phyloP scores from a whole-genome alignment of 2,888 invertebrate genomes.

The Strigamia maritima region DNA sequence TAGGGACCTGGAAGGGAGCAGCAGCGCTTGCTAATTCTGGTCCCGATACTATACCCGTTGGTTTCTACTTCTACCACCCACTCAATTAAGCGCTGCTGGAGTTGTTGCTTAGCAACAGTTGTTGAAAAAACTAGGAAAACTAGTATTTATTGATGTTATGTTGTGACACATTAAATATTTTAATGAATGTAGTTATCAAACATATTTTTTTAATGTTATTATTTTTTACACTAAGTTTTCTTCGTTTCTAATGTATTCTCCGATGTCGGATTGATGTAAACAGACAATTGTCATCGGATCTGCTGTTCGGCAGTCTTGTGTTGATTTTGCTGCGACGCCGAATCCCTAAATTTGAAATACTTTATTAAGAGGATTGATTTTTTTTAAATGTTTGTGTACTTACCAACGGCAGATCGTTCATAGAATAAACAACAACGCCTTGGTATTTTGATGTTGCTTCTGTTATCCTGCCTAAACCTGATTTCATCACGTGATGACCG shows the following conservation, averaged over 20 bases:
- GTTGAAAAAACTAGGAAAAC: not conserved
- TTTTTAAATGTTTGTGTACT: constrained; percentile 44
- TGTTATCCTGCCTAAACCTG: constrained; percentile 91
- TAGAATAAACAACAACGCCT: constrained; percentile 88
- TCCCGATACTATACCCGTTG: not conserved
- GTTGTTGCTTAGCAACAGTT: not conserved
- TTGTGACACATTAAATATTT: no score
- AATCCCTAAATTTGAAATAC: no score
- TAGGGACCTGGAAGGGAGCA: not conserved
- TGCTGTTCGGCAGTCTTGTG: no score
- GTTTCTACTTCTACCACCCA: not conserved
- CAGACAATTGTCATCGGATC: no score
- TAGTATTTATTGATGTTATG: no score
- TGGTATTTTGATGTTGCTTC: constrained; percentile 90
- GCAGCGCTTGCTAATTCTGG: not conserved
- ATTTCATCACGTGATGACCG: constrained; percentile 92
- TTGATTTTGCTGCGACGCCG: no score
- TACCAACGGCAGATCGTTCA: constrained; percentile 87
- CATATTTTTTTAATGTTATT: no score
- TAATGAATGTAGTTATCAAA: no score
- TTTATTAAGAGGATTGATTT: no score
- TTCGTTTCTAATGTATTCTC: no score
- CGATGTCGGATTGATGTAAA: no score
- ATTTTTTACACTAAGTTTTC: no score
- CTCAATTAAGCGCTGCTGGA: not conserved